Conservation (phyloP, 2,113 vertebrate genomes). For the Chascanopsetta lugubris region DNA sequence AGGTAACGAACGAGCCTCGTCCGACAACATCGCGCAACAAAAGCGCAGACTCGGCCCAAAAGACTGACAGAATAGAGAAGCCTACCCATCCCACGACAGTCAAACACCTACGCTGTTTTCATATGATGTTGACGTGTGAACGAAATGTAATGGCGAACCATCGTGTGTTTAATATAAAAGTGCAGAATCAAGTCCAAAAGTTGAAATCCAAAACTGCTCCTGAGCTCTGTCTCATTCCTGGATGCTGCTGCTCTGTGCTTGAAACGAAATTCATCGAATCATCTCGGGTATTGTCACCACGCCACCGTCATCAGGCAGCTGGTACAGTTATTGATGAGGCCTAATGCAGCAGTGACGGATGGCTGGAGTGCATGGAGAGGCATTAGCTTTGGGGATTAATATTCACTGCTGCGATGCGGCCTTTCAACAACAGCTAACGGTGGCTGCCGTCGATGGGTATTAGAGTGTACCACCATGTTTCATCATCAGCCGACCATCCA, state of each 20-base stretch:
- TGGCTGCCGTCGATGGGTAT: constrained; percentile 11
- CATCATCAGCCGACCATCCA: constrained; percentile 11
- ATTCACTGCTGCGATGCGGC: constrained; percentile 8
- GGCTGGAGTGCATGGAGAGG: constrained; percentile 40
- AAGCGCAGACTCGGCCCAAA: too few species aligned
- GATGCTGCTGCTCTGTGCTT: constrained; percentile 21
- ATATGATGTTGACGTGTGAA: too few species aligned
- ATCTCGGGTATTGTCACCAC: constrained; percentile 32
- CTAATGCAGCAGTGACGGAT: constrained; percentile 53
- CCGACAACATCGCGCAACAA: too few species aligned
- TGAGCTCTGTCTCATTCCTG: constrained; percentile 1
- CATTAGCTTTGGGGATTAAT: constrained; percentile 61
- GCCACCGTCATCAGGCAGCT: constrained; percentile 14
- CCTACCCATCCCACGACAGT: too few species aligned
- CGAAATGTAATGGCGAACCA: too few species aligned
- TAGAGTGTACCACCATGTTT: constrained; percentile 5
- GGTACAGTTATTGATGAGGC: constrained; percentile 51
- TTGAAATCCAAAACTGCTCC: too few species aligned
- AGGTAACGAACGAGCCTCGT: too few species aligned
- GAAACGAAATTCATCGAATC: constrained; percentile 32
- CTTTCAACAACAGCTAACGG: constrained; percentile 30
- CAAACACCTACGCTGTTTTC: too few species aligned
- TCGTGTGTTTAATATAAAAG: too few species aligned
- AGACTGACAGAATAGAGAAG: too few species aligned
- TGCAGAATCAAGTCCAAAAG: neutral